A percentile compares a stretch with the other conserved stretches of the same genome.
Evolutionary conservation across 2,113 vertebrate genomes (phyloP).

Genomic region (Boulengeromyrus knoepffleri): DNA sequence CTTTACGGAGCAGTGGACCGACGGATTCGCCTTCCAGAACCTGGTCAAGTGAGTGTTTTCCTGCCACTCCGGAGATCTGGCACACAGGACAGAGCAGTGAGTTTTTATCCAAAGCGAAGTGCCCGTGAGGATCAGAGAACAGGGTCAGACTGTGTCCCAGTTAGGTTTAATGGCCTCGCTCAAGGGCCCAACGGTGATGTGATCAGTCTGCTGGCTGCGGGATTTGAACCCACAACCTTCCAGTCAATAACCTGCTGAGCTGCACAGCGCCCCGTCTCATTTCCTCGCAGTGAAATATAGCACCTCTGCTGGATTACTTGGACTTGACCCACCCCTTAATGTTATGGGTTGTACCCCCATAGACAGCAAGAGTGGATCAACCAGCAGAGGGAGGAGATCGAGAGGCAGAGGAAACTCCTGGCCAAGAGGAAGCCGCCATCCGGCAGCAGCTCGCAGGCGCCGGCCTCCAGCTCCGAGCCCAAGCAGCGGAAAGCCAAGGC

Average conservation of each 20-base stretch:
- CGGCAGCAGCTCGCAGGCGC: slow-evolving; percentile 86
- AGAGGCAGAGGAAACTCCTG: slow-evolving; percentile 95
- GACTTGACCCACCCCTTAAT: background rate
- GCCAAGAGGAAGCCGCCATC: slow-evolving; percentile 94
- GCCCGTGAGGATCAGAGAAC: background rate
- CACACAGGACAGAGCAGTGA: background rate
- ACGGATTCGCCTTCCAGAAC: slow-evolving; percentile 98
- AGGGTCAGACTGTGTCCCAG: background rate
- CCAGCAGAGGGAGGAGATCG: slow-evolving; percentile 98
- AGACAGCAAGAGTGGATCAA: slow-evolving; percentile 98
- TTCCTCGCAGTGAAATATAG: background rate
- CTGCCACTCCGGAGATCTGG: too few relatives aligned
- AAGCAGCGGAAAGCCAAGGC: slow-evolving; percentile 99
- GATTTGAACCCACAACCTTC: background rate
- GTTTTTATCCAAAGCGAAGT: background rate
- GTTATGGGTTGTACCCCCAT: slow-evolving; percentile 25
- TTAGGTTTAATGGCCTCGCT: background rate
- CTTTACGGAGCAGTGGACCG: slow-evolving; percentile 98
- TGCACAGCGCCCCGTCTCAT: background rate
- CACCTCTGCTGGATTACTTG: background rate
- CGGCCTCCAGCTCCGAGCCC: slow-evolving; percentile 89
- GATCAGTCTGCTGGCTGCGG: background rate
- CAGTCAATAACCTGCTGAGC: background rate
- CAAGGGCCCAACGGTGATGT: background rate
- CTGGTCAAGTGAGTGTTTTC: slow-evolving; percentile 84